These are phyloP conservation scores for Ranitomeya variabilis DNA, from an alignment of 2,113 vertebrate species.

Conservation along the genomic window DNA sequence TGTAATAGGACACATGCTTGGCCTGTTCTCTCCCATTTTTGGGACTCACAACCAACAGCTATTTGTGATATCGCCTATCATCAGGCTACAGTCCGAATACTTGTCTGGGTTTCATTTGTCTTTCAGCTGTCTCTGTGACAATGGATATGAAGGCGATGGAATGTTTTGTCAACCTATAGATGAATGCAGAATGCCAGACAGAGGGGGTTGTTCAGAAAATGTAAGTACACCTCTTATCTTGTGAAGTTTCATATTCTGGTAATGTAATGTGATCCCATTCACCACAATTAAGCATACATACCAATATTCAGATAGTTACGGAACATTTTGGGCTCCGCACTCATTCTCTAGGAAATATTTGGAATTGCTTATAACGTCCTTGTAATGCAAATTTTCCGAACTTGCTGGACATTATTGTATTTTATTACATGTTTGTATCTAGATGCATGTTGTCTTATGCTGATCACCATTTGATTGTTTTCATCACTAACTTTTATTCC, in stretches of 20 bases:
- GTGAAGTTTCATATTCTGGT: neutral
- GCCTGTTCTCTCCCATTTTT: neutral
- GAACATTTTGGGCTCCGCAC: too few species aligned
- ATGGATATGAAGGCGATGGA: slow-evolving; percentile 85
- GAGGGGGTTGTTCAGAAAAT: slow-evolving; percentile 83
- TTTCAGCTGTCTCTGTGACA: slow-evolving; percentile 73
- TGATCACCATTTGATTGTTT: too few species aligned
- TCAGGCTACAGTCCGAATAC: neutral
- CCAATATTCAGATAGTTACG: too few species aligned
- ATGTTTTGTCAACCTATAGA: slow-evolving; percentile 82
- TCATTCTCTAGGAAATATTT: too few species aligned
- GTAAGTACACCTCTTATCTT: slow-evolving; percentile 72
- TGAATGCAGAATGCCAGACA: slow-evolving; percentile 75
- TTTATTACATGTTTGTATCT: too few species aligned
- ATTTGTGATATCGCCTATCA: neutral
- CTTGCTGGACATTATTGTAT: too few species aligned
- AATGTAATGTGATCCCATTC: neutral
- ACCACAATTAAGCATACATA: neutral
- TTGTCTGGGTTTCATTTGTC: neutral
- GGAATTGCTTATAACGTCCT: too few species aligned
- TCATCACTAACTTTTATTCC: too few species aligned
- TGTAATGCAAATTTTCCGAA: too few species aligned
- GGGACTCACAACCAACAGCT: neutral
- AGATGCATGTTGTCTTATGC: too few species aligned
- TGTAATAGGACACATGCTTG: neutral